phyloP scores from a whole-genome alignment of 2,888 invertebrate genomes.

The Lycophotia porphyrea region DNA sequence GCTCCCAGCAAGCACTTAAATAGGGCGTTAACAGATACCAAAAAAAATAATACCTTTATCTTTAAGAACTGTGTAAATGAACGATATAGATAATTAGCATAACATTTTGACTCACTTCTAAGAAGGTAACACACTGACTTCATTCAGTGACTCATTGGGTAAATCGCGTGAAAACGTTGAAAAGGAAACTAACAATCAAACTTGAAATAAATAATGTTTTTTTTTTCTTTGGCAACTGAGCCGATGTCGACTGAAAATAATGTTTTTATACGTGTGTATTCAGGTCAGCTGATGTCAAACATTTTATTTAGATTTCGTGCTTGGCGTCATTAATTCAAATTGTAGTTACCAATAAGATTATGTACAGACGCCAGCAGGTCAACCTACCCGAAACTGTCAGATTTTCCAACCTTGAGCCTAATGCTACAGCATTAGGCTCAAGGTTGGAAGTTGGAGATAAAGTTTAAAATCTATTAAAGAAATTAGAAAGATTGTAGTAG shows the following conservation, averaged over 20 bases:
- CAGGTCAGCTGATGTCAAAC: background rate
- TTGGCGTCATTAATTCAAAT: background rate
- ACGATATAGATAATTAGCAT: conserved; percentile 49
- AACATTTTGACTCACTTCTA: conserved; percentile 58
- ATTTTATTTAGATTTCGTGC: background rate
- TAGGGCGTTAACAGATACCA: conserved; percentile 22
- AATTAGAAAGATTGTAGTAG: too few species aligned
- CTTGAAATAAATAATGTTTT: conserved; percentile 1
- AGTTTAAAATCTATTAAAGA: too few species aligned
- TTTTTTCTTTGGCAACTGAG: background rate
- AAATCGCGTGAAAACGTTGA: conserved; percentile 25
- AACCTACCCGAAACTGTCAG: too few species aligned
- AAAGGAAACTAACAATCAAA: conserved; percentile 38
- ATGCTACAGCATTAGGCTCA: too few species aligned
- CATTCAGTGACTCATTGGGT: conserved; percentile 50
- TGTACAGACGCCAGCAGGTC: too few species aligned
- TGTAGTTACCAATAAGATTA: background rate
- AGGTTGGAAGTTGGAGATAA: too few species aligned
- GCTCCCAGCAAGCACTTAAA: conserved; percentile 10
- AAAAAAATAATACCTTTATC: conserved; percentile 45
- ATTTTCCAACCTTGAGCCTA: too few species aligned
- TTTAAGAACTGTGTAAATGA: conserved; percentile 30
- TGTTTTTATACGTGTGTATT: background rate
- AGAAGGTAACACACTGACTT: conserved; percentile 43
- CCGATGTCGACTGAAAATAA: background rate